phyloP scores from a whole-genome alignment of 2,797 vertebrate genomes.

The Trichosurus vulpecula region DNA sequence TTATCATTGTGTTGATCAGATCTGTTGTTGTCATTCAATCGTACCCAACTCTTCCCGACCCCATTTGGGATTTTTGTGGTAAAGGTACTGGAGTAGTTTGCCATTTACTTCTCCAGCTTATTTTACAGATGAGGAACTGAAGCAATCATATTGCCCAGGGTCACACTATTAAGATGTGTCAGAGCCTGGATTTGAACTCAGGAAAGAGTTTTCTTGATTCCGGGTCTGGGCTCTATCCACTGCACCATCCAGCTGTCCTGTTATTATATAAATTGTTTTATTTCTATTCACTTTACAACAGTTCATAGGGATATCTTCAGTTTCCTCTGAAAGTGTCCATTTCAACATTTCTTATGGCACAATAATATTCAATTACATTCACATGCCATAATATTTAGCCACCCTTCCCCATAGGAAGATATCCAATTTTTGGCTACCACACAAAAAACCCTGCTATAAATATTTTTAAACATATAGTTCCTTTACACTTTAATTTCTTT shows the following conservation, averaged over 20 bases:
- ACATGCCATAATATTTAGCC: neutral
- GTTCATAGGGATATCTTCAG: neutral
- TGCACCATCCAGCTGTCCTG: neutral
- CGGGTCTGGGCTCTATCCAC: too few relatives aligned
- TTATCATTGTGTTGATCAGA: neutral
- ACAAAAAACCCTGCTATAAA: neutral
- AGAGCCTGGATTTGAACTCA: neutral
- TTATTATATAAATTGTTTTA: neutral
- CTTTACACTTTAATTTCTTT: neutral
- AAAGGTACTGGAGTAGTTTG: neutral
- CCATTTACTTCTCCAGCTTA: neutral
- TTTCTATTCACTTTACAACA: neutral
- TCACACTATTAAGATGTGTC: neutral
- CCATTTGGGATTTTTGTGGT: neutral
- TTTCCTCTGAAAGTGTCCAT: neutral
- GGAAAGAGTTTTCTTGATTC: too few relatives aligned
- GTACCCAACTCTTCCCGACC: neutral
- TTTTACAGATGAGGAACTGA: neutral
- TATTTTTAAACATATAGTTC: neutral
- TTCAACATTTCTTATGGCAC: neutral
- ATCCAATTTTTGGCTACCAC: neutral
- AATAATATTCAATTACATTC: neutral
- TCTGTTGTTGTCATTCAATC: neutral
- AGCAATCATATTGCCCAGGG: neutral
- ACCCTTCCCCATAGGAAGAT: neutral